Base-by-base conservation (phyloP, 2,888 invertebrate species). In the Geotrupes spiniger region DNA sequence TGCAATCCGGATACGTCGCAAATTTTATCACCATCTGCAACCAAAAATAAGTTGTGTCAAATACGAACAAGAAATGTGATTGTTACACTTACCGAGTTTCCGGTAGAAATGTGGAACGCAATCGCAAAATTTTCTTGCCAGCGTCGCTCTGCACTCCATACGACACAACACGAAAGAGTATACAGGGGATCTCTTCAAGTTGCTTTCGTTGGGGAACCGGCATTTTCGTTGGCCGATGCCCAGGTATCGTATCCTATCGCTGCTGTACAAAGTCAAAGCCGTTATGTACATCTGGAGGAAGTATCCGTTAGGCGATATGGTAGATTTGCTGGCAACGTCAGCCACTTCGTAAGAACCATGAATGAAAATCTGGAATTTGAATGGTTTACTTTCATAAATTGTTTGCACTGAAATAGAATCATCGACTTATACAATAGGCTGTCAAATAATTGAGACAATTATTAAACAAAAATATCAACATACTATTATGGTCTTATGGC, bases 21-120 rank as follows among this genome's bases (percentile, higher is more conserved):
- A 46, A 81, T 70, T 63, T 69, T 74, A 58, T 80, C 79, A 1
- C 75, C 74, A 51, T 75, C 81, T 81, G 67, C 21, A 61, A 71
- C 16, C 21, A 38, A 38, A 16, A 2, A 38, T 38, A 33, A 29
- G 27, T 26, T 6, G 27, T 26, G 27, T 6, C 6, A 26, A 26
- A 26, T 26, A 26, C n/a, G 6, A 26, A 26, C 27, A 6, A n/a
- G n/a, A n/a, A n/a, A n/a, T n/a, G n/a, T n/a, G n/a, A n/a, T n/a
- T n/a, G n/a, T 29, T 15, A 8, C 8, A 6, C 8, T 50, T 67
- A 85, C 87, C 78, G 50, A 77, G 75, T 49, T 74, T 79, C 51
- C 84, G 78, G 56, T 87, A 87, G 63, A 89, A 89, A 66, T 87
- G 84, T 0, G 89, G 89, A 26, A 84, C 74, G 65, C 89, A 89